phyloP scores from a whole-genome alignment of 2,113 vertebrate species.

The Syrrhaptes paradoxus region DNA sequence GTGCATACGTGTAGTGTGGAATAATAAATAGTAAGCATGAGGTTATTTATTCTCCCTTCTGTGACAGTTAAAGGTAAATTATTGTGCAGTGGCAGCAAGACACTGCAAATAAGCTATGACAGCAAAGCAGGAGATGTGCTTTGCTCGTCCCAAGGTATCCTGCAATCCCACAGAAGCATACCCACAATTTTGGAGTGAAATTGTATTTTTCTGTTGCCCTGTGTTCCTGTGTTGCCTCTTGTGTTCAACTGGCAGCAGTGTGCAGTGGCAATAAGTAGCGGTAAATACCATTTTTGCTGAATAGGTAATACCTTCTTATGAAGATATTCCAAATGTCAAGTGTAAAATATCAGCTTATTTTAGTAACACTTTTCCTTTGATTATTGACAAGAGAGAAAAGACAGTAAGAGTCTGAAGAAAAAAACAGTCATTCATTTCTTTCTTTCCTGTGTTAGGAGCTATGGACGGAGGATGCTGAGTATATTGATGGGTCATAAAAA shows the following conservation, averaged over 20 bases:
- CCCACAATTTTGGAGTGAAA: background rate
- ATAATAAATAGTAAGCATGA: background rate
- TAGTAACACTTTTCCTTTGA: background rate
- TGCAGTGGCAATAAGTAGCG: background rate
- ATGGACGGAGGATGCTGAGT: slow-evolving; percentile 72
- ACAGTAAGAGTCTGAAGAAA: background rate
- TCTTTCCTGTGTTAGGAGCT: slow-evolving; percentile 54
- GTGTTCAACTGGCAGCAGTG: background rate
- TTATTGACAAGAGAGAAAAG: background rate
- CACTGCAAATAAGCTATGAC: background rate
- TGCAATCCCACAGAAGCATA: background rate
- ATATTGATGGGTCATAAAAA: slow-evolving; percentile 60
- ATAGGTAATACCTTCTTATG: background rate
- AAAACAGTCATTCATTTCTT: background rate
- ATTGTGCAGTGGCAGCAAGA: background rate
- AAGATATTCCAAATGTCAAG: background rate
- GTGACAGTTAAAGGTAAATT: background rate
- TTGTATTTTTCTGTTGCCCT: background rate
- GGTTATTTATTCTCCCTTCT: background rate
- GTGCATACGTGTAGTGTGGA: background rate
- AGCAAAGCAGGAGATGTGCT: background rate
- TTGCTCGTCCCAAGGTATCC: fast-evolving
- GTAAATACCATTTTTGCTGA: background rate
- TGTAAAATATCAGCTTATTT: background rate
- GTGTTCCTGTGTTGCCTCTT: background rate